phyloP scores from a whole-genome alignment of 2,113 vertebrate species.

The Lanius collurio region DNA sequence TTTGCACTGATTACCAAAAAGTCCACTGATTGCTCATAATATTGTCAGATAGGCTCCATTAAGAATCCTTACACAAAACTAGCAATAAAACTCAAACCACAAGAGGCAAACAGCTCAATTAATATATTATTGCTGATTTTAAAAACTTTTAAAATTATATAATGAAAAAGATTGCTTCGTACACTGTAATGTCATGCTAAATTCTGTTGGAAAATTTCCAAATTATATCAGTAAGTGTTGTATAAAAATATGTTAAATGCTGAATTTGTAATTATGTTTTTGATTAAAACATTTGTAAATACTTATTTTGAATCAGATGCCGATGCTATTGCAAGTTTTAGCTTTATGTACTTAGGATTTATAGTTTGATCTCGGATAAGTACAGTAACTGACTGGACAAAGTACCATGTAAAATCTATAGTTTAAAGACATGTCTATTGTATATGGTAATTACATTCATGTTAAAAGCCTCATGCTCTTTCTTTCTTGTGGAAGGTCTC shows the following conservation, averaged over 20 bases:
- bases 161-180: not conserved
- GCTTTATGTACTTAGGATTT: not conserved
- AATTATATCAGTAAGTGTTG: not conserved
- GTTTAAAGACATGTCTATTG: not conserved
- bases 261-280: not conserved
- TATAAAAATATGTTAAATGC: not conserved
- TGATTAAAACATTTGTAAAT: not conserved
- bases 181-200: not conserved
- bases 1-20: not conserved
- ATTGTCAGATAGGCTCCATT: not conserved
- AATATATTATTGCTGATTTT: not conserved
- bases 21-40: not conserved
- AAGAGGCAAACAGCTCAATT: not conserved
- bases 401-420: not conserved
- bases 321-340: not conserved
- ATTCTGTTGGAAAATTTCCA: not conserved
- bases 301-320: not conserved
- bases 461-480: not conserved
- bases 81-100: not conserved
- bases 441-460: not conserved
- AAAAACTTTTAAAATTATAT: not conserved
- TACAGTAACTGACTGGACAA: not conserved
- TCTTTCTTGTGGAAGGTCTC: not conserved
- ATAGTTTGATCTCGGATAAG: not conserved
- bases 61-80: not conserved